phyloP scores from a whole-genome alignment of 2,888 invertebrate species.

The Blomia tropicalis region DNA sequence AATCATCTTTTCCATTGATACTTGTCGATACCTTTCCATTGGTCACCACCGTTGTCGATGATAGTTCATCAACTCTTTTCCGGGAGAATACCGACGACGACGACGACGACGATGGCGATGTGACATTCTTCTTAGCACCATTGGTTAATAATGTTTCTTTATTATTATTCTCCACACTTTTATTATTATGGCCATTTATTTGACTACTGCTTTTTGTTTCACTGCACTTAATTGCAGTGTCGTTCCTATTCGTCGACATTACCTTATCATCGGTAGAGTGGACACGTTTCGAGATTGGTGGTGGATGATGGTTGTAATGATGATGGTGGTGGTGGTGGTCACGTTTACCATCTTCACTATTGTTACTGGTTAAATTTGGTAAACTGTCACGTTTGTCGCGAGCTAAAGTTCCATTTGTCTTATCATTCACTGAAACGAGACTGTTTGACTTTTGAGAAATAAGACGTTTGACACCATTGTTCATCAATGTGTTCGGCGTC shows the following conservation, averaged over 20 bases:
- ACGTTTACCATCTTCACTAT: neutral
- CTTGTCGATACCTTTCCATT: neutral
- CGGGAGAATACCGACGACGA: neutral
- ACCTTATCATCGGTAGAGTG: neutral
- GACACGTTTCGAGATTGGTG: neutral
- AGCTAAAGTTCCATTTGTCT: neutral
- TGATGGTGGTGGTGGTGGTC: too few species aligned
- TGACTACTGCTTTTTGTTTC: neutral
- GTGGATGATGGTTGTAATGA: neutral
- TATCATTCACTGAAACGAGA: constrained; percentile 5
- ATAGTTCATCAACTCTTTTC: neutral
- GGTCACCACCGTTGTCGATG: too few species aligned
- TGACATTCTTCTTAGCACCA: neutral
- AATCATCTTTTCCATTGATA: neutral
- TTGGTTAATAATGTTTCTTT: neutral
- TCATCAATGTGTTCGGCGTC: constrained; percentile 2
- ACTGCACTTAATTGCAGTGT: too few species aligned
- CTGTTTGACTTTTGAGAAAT: constrained; percentile 18
- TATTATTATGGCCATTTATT: neutral
- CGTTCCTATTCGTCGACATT: neutral
- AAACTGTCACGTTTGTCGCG: constrained; percentile 6
- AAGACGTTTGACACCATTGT: constrained; percentile 6
- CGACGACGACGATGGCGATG: neutral
- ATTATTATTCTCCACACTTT: neutral
- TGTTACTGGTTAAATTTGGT: neutral